Evolutionary conservation across 2,888 invertebrate species (phyloP).

Genomic region (Clanis bilineata): DNA sequence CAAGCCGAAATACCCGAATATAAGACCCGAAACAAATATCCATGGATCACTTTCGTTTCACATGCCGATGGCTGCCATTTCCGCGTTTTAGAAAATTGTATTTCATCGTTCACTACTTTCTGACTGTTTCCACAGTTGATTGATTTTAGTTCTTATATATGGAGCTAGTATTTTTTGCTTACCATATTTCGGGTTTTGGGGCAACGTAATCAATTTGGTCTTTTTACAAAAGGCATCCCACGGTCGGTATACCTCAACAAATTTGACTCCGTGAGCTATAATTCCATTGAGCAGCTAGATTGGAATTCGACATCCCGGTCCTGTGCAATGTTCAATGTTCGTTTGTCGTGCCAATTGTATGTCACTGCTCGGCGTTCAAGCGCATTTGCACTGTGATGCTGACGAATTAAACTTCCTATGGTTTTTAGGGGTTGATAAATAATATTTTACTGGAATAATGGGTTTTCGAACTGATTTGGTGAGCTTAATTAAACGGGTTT

Average conservation of each 20-base stretch:
- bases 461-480: background rate
- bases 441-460: background rate
- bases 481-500: background rate
- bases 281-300: constrained; percentile 46
- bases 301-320: constrained; percentile 44
- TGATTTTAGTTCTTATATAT: background rate
- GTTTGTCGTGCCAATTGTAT: constrained; percentile 44
- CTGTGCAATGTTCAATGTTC: constrained; percentile 38
- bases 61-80: no score
- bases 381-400: background rate
- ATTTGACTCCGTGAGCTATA: background rate
- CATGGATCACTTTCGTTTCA: no score
- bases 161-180: background rate
- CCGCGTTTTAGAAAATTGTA: no score
- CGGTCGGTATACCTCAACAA: background rate
- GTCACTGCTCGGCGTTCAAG: constrained; percentile 29
- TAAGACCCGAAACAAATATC: no score
- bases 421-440: background rate
- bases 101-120: no score
- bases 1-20: no score
- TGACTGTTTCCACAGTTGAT: background rate
- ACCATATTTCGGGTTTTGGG: background rate
- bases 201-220: constrained; percentile 10
- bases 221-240: background rate
- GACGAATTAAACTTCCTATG: background rate